Percentiles rank a stretch among this genome's conserved stretches.
phyloP scores from a whole-genome alignment of 2,888 invertebrate genomes.

The Pedicia rivosa region DNA sequence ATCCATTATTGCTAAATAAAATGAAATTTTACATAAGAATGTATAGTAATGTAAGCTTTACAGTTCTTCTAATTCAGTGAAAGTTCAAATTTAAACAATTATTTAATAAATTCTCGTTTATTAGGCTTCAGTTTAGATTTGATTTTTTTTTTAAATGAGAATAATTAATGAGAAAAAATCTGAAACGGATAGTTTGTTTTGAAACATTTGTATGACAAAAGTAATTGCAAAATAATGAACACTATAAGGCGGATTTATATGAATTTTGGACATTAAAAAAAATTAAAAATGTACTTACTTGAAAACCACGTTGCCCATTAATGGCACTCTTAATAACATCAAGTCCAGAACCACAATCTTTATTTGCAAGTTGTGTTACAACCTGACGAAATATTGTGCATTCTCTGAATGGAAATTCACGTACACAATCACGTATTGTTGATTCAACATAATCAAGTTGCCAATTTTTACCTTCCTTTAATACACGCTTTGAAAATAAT shows the following conservation, averaged over 20 bases:
- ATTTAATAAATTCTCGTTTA: no score
- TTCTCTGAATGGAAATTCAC: constrained; percentile 82
- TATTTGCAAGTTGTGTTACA: constrained; percentile 55
- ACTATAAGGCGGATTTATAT: no score
- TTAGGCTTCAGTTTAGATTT: no score
- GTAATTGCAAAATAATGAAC: neutral
- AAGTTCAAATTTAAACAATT: no score
- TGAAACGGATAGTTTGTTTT: no score
- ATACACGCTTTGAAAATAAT: constrained; percentile 53
- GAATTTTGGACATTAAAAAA: constrained; percentile 1
- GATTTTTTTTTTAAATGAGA: no score
- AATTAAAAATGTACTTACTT: constrained; percentile 23
- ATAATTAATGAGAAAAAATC: no score
- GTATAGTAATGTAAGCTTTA: no score
- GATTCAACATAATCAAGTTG: constrained; percentile 47
- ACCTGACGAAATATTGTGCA: constrained; percentile 77
- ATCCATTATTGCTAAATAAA: no score
- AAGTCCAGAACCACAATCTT: constrained; percentile 49
- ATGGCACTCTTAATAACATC: constrained; percentile 63
- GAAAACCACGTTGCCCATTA: constrained; percentile 75
- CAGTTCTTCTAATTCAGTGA: no score
- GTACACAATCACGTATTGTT: constrained; percentile 70
- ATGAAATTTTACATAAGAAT: no score
- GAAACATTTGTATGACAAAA: neutral
- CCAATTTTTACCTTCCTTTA: constrained; percentile 60